These are phyloP conservation scores for Chlorospingus semifuscus DNA, from an alignment of 2,797 vertebrate genomes.

Conservation along the genomic window DNA sequence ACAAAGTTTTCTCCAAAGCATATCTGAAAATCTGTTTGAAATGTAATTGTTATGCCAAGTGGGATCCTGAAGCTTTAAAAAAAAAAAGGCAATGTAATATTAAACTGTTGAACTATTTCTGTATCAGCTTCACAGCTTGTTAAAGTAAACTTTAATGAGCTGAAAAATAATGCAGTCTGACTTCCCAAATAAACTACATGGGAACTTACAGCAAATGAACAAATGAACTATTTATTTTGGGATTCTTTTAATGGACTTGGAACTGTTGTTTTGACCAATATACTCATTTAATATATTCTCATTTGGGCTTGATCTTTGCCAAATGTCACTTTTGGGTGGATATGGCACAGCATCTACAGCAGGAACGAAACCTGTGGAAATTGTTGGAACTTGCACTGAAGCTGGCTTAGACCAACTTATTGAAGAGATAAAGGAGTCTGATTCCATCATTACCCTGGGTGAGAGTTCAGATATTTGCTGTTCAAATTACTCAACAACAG, in stretches of 20 bases:
- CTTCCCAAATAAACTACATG: slow-evolving; percentile 40
- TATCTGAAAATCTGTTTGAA: slow-evolving; percentile 26
- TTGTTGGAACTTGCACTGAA: slow-evolving; percentile 79
- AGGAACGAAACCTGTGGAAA: slow-evolving; percentile 80
- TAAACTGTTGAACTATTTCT: slow-evolving; percentile 47
- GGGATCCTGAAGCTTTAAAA: neutral
- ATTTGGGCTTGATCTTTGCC: slow-evolving; percentile 79
- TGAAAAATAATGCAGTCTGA: slow-evolving; percentile 36
- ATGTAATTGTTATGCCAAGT: slow-evolving; percentile 25
- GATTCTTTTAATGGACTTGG: neutral
- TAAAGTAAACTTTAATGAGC: slow-evolving; percentile 56
- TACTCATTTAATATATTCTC: neutral
- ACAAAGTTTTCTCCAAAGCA: neutral
- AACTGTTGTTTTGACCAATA: neutral
- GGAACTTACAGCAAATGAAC: slow-evolving; percentile 9
- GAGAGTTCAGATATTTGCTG: neutral
- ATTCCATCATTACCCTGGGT: slow-evolving; percentile 78
- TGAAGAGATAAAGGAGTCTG: slow-evolving; percentile 80
- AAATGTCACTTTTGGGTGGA: slow-evolving; percentile 79
- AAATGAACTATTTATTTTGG: slow-evolving; percentile 28
- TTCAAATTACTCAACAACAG: neutral
- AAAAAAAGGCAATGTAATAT: neutral
- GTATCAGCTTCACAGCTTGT: slow-evolving; percentile 49
- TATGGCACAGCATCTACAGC: slow-evolving; percentile 77
- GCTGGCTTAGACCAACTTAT: slow-evolving; percentile 79